phyloP scores from a whole-genome alignment of 2,888 invertebrate species.

The Athalia cordata region DNA sequence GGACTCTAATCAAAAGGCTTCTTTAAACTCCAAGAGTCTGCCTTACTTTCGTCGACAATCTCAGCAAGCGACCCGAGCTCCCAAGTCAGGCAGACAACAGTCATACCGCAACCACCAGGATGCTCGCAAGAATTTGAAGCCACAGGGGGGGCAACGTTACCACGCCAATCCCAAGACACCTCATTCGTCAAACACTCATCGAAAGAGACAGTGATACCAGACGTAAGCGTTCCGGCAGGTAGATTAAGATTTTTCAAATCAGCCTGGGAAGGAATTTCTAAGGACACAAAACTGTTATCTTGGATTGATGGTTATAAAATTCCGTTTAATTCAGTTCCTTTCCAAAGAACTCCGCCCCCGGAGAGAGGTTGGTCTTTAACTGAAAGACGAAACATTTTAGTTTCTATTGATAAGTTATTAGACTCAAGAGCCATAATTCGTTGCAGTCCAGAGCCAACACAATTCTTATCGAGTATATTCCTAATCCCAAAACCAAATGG shows the following conservation, averaged over 20 bases:
- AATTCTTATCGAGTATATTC: no score
- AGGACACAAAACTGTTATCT: not conserved
- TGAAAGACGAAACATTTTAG: not conserved
- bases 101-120: slow-evolving; percentile 1
- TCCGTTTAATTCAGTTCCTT: no score
- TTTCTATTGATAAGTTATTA: not conserved
- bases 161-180: not conserved
- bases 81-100: not conserved
- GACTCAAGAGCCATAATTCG: not conserved
- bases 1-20: not conserved
- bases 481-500: no score
- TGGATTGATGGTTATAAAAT: no score
- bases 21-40: slow-evolving; percentile 2
- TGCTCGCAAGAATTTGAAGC: slow-evolving; percentile 1
- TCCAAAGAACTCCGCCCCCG: not conserved
- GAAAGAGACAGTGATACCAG: not conserved
- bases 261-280: slow-evolving; percentile 5
- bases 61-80: not conserved
- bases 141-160: slow-evolving; percentile 19
- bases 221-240: not conserved
- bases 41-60: not conserved
- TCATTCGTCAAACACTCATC: not conserved
- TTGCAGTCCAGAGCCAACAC: no score
- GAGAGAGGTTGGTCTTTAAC: not conserved
- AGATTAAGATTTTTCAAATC: slow-evolving; percentile 19